Percentiles rank a stretch among this genome's conserved stretches.
Evolutionary conservation across 2,113 vertebrate species (phyloP).

Genomic region (zebrafish (Danio rerio)): GRCz12tu NC_133188.1:24335001-24335500

Average conservation of each 20-base stretch:
- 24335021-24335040: conserved; percentile 33
- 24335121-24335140: conserved; percentile 16
- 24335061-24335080: conserved; percentile 27
- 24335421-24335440: not conserved
- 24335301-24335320: conserved; percentile 12
- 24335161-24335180: conserved; percentile 22
- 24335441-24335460: no score
- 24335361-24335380: not conserved
- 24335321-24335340: not conserved
- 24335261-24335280: conserved; percentile 4
- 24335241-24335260: conserved; percentile 3
- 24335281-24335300: conserved; percentile 2
- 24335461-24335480: no score
- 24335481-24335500: no score
- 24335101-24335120: not conserved
- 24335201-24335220: conserved; percentile 27
- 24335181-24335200: conserved; percentile 16
- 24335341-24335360: not conserved
- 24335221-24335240: conserved; percentile 34
- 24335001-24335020: conserved; percentile 22
- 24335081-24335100: conserved; percentile 15
- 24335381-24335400: not conserved
- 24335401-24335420: no score
- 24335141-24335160: not conserved
- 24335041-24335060: not conserved